Base-by-base conservation (phyloP, 2,797 vertebrate genomes). In the Pseudopleuronectes americanus region DNA sequence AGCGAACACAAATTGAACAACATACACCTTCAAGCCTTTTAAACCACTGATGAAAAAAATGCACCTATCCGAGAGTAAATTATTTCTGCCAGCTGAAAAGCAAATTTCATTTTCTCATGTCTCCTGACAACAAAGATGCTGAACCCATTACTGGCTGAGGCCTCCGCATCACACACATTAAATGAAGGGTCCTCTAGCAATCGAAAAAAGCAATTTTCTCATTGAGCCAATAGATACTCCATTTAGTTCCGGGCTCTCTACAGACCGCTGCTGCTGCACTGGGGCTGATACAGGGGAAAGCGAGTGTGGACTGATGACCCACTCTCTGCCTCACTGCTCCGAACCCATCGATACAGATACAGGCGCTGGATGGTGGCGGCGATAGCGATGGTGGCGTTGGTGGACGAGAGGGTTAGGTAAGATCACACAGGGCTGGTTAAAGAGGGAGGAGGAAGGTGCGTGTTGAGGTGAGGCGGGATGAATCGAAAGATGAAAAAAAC, bases 171-270 rank as follows among this genome's bases (percentile, higher is more conserved):
- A 89, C 92, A 88, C 84, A 84, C 89, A 88, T 92, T 93, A 92
- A 92, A 89, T 90, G 87, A 91, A 91, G 87, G 86, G 85, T 93
- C 87, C 91, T 94, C 88, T 80, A 87, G 90, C 90, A 90, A 94
- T 94, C 79, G 81, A 89, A 86, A 89, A 90, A 94, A 93, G 92
- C 91, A 88, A 93, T 93, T 94, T 94, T 94, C 93, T 92, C 89
- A 91, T 93, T 92, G 89, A 92, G 91, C 90, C 87, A 84, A 93
- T 86, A 93, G 92, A 93, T 92, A 89, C 87, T 93, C 91, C 87
- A 93, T 94, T 93, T 94, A 92, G 89, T 90, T 90, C 77, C 68
- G 26, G 87, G 83, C 84, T 91, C 92, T 93, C 90, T 81, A 38
- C 48, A 84, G 91, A 90, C 87, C 71, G 52, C 83, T 87, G 87